Evolutionary conservation across 1,140 invertebrate species (phyloP), one percentile per base, ranked within the genome.

Genomic region (Sycophila sp.): DNA sequence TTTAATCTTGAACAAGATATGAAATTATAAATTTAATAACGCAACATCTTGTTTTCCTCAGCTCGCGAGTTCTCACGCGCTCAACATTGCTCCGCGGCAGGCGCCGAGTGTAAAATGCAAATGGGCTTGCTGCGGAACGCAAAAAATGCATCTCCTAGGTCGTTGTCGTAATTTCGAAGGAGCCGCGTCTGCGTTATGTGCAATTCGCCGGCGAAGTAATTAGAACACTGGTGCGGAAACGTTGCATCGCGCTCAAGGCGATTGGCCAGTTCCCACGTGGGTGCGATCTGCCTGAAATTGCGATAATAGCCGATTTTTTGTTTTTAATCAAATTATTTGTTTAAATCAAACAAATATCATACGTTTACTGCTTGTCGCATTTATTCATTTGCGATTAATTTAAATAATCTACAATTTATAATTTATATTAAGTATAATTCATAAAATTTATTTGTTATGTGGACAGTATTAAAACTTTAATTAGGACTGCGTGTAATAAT

Each of bases 131-230:
- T 36, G 19, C 8, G 47, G n/a, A n/a, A n/a, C 32, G 15, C 1
- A 6, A 47, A 64, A 63, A 36, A 51, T 34, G 32, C 17, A 13
- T 26, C 30, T 4, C 40, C 30, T 32, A 6, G 30, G 32, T 40
- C 32, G 24, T 40, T n/a, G 34, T 47, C 24, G 62, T 34, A 65
- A 65, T 65, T 65, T 38, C 49, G 42, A 17, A 40, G 40, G 10
- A 36, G 45, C 49, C 22, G 36, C 15, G 47, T n/a, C 32, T 24
- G 4, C 38, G 53, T 53, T 65, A 40, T n/a, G 40, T 22, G 32
- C n/a, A n/a, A n/a, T n/a, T n/a, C n/a, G 5, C 6, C 49, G 49
- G 49, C 49, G 11, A 36, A 65, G 62, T 65, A 65, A 65, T 65
- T 65, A 65, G 53, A 65, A 65, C 32, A 34, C 19, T 1, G 22